Conservation (phyloP, 2,888 invertebrate genomes). For the Ormyrus labotus region DNA sequence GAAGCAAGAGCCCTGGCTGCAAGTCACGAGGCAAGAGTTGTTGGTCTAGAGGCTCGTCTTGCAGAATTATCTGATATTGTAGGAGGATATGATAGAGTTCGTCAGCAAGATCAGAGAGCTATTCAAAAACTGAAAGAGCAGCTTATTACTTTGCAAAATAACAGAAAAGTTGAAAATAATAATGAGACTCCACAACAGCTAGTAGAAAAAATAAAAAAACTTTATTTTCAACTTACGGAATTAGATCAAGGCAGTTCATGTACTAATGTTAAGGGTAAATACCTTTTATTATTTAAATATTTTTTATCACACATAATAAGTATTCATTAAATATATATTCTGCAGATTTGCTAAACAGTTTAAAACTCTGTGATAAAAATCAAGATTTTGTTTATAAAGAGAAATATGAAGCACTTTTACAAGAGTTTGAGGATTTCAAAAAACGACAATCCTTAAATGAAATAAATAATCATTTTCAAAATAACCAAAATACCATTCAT, state of each 20-base stretch:
- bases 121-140: conserved; percentile 83
- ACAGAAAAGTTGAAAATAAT: conserved; percentile 56
- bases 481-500: conserved; percentile 62
- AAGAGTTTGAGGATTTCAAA: conserved; percentile 84
- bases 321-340: conserved; percentile 15
- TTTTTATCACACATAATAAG: conserved; percentile 14
- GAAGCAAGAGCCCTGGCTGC: conserved; percentile 82
- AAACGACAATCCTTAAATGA: conserved; percentile 61
- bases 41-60: conserved; percentile 84
- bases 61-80: conserved; percentile 88
- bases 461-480: conserved; percentile 44
- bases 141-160: conserved; percentile 65
- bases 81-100: conserved; percentile 85
- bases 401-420: conserved; percentile 80
- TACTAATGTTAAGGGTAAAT: conserved; percentile 73
- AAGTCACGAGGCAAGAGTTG: conserved; percentile 86
- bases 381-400: conserved; percentile 78
- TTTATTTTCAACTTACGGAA: conserved; percentile 75
- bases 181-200: conserved; percentile 69
- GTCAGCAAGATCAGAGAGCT: conserved; percentile 84
- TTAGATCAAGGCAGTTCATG: conserved; percentile 73
- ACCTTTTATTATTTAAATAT: conserved; percentile 11
- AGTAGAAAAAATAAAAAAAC: conserved; percentile 74
- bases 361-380: conserved; percentile 66
- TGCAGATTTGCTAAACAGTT: conserved; percentile 74